Evolutionary conservation across 2,888 invertebrate species (phyloP), one percentile per base, ranked within the genome.

Genomic region (Lasioglossum morio): DNA sequence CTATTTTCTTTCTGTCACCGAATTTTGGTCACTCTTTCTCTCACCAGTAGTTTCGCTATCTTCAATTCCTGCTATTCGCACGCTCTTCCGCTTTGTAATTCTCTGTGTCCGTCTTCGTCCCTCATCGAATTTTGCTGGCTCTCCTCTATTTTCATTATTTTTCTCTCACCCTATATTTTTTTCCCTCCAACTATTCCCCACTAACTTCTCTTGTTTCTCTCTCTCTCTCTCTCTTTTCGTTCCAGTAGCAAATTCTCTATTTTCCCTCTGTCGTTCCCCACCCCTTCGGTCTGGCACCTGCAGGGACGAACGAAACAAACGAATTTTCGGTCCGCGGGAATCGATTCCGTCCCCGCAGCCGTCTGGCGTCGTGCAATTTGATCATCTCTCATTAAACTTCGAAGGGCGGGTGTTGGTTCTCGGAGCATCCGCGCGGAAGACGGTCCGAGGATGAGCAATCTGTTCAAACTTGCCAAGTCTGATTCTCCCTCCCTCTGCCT

Each of bases 301-400:
- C 66, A 16, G 7, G 30, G 34, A 16, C 76, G 81, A 77, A 77
- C 72, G 66, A 77, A 84, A 77, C 81, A 48, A 81, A 77, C 77
- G 81, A 83, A 53, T 81, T 69, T 37, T 60, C 60, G 72, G 37
- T 75, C n/a, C 30, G 30, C 40, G 40, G 5, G 84, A 74, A 81
- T 84, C 81, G 81, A 81, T 81, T 37, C 72, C 27, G 5, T n/a
- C 53, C 46, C 60, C 57, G 72, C 73, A 30, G 77, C 66, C 30
- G 72, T 53, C 73, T 57, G 73, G 48, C 73, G 57, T 81, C 57
- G 81, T 19, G 85, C 79, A 86, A 81, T 86, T 85, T 77, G 81
- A 85, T 81, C 81, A 66, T 85, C 81, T 81, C 81, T 81, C 85
- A 79, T 86, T 86, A 86, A 86, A 86, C 69, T 86, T 85, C 30